Conservation (phyloP, 1,140 invertebrate species). For the Megalopta genalis region DNA sequence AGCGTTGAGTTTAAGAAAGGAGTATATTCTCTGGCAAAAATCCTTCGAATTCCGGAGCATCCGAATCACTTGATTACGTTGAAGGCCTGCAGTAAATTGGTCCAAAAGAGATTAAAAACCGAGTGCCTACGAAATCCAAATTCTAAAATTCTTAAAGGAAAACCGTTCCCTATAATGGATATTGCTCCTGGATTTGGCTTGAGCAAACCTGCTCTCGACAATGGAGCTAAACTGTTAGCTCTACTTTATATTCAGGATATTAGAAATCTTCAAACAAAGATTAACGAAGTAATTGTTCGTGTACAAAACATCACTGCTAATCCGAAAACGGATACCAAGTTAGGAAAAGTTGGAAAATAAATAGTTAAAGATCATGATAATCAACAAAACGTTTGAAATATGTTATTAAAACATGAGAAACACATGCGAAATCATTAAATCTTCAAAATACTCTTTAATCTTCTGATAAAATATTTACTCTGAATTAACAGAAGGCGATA, state of each 20-base stretch:
- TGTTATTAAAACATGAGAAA: no score
- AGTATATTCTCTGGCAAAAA: constrained; percentile 87
- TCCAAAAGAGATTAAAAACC: constrained; percentile 84
- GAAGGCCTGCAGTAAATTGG: constrained; percentile 86
- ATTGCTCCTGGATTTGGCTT: constrained; percentile 85
- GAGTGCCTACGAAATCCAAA: constrained; percentile 84
- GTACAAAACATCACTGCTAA: constrained; percentile 96
- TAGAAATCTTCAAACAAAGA: constrained; percentile 94
- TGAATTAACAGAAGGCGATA: no score
- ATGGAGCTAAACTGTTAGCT: constrained; percentile 90
- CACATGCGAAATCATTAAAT: no score
- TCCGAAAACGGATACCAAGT: constrained; percentile 96
- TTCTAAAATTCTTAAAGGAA: constrained; percentile 82
- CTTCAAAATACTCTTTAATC: no score
- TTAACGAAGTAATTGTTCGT: constrained; percentile 95
- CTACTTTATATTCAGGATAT: constrained; percentile 95
- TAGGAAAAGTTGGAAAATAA: constrained; percentile 94
- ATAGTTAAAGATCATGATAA: background rate
- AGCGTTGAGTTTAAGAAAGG: constrained; percentile 91
- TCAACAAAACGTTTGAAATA: no score
- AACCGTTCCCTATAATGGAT: constrained; percentile 85
- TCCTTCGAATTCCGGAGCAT: constrained; percentile 90
- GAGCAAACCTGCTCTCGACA: constrained; percentile 86
- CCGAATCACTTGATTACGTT: constrained; percentile 89
- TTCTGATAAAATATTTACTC: no score